phyloP scores from a whole-genome alignment of 2,888 invertebrate species.

The Oasisia sp. region DNA sequence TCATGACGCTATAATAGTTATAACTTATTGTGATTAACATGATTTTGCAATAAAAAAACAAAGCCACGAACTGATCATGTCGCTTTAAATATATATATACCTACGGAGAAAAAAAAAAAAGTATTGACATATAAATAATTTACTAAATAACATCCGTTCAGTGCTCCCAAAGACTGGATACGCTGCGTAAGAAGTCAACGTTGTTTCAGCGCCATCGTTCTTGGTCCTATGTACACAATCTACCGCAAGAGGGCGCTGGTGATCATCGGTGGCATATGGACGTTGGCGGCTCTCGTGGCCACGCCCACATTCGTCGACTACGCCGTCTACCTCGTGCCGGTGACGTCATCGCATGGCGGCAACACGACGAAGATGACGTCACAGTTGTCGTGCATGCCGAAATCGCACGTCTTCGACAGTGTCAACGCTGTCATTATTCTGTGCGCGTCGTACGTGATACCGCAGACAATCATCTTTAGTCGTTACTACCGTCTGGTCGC shows the following conservation, averaged over 20 bases:
- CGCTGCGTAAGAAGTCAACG: background rate
- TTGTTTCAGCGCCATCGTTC: background rate
- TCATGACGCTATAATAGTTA: no score
- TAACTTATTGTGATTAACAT: no score
- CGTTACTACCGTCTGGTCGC: background rate
- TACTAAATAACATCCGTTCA: no score
- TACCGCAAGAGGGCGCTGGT: background rate
- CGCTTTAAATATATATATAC: no score
- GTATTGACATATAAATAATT: no score
- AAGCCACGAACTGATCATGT: no score
- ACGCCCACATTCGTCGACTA: constrained; percentile 23
- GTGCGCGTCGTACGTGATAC: background rate
- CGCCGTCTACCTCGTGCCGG: constrained; percentile 17
- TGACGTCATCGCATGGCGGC: constrained; percentile 29
- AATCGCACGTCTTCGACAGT: background rate
- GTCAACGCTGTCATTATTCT: background rate
- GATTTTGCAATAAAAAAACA: no score
- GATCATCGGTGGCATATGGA: constrained; percentile 14
- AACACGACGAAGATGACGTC: background rate
- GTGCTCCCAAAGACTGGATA: background rate
- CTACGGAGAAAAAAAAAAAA: no score
- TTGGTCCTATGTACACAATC: background rate
- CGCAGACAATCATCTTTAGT: background rate
- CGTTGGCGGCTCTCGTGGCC: background rate
- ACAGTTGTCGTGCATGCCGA: no score